These are phyloP conservation scores for Diorhabda sublineata DNA, from an alignment of 1,140 invertebrate species.

Conservation along the genomic window DNA sequence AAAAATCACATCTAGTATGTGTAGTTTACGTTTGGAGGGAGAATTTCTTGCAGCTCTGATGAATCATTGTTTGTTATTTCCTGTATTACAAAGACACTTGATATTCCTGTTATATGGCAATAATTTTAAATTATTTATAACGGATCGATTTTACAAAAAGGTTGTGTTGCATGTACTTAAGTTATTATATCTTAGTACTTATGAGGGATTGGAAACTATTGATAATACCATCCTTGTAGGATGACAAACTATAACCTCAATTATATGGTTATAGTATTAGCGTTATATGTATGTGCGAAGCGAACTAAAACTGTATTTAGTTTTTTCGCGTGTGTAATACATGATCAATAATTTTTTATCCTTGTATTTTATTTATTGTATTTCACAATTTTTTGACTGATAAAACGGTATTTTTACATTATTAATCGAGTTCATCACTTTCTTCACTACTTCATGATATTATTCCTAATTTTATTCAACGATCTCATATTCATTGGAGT, in stretches of 20 bases:
- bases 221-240: no score
- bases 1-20: no score
- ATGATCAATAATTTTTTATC: not conserved
- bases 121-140: slow-evolving; percentile 27
- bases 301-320: no score
- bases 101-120: slow-evolving; percentile 38
- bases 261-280: no score
- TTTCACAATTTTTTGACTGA: slow-evolving; percentile 18
- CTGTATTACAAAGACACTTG: slow-evolving; percentile 10
- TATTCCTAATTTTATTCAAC: slow-evolving; percentile 27
- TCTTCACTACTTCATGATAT: slow-evolving; percentile 29
- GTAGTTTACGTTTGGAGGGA: no score
- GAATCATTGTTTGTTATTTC: slow-evolving; percentile 3
- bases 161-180: slow-evolving; percentile 40
- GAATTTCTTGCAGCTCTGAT: not conserved
- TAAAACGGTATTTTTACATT: slow-evolving; percentile 13
- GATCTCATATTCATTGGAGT: slow-evolving; percentile 31
- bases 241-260: no score
- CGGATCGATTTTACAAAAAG: slow-evolving; percentile 20
- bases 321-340: not conserved
- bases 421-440: slow-evolving; percentile 12
- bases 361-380: slow-evolving; percentile 20
- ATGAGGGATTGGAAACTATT: not conserved
- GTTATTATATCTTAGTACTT: slow-evolving; percentile 21
- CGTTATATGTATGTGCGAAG: no score